Base-by-base conservation (phyloP, 1,140 invertebrate species). In the Cotesia typhae region DNA sequence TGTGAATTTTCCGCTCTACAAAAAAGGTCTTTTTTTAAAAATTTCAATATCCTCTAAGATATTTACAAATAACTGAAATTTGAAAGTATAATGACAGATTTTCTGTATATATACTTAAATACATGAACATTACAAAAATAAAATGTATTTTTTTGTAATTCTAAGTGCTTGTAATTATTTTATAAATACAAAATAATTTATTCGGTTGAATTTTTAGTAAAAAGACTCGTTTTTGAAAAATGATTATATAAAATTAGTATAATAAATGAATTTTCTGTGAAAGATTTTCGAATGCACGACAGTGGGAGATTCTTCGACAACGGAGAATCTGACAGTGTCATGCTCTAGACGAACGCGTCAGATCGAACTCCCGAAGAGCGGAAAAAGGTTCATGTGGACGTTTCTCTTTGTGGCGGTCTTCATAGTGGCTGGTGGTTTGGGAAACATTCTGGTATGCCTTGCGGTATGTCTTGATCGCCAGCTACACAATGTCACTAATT, bases 401-500 rank as follows among this genome's bases (percentile, higher is more conserved):
- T 94, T 93, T 79, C 83, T 94, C 12, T 92, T 94, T 82, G 91
- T 93, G 35, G 88, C 94, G 68, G 88, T 95, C 76, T 94, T 96
- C 79, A 95, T 97, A 78, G 87, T 94, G 28, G 93, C 94, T 6
- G 96, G 96, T 17, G 92, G 95, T 10, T 83, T 97, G 63, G 96
- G 96, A 38, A 98, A 98, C 85, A 92, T 96, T 71, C 88, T 98
- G 35, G 96, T 98, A 47, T 96, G 96, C 84, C 87, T 97, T 75
- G 96, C 96, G 0, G 92, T 98, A 36, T 92, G 92, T 71, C 85
- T 95, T 64, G 95, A 97, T 86, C 90, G 92, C 66, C 89, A 92
- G 77, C 89, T 98, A 75, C 94, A 98, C 81, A 97, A 96, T 78
- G 94, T 97, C 28, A 98, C 96, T 59, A 98, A 98, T 87, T 96